phyloP scores from a whole-genome alignment of 2,113 vertebrate genomes.

The Mormyrus lacerda region DNA sequence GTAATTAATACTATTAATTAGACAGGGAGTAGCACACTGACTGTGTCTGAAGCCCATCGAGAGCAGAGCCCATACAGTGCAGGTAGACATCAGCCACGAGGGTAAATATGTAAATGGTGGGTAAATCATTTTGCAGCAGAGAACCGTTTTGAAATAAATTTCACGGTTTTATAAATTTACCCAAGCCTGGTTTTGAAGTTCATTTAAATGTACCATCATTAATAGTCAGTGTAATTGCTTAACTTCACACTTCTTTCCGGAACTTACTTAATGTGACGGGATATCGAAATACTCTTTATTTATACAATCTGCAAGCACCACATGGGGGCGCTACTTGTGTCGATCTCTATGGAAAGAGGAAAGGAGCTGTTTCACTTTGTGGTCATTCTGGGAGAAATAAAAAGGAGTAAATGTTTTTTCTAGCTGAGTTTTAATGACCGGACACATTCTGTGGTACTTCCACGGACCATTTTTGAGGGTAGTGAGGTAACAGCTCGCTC shows the following conservation, averaged over 20 bases:
- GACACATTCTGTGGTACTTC: neutral
- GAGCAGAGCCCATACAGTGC: neutral
- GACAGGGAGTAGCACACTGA: neutral
- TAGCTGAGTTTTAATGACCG: neutral
- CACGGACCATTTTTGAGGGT: no score
- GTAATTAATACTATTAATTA: neutral
- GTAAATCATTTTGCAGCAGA: neutral
- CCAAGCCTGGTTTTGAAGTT: conserved; percentile 1
- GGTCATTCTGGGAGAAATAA: neutral
- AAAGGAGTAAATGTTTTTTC: neutral
- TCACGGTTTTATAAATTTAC: neutral
- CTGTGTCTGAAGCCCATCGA: neutral
- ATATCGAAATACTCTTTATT: neutral
- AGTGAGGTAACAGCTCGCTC: neutral
- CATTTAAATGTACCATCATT: conserved; percentile 1
- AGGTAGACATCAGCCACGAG: neutral
- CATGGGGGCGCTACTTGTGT: neutral
- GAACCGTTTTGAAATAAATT: neutral
- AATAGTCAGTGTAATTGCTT: neutral
- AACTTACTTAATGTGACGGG: neutral
- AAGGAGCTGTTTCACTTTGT: neutral
- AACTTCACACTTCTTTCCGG: neutral
- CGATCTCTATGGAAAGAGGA: neutral
- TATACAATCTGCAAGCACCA: neutral
- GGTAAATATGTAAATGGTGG: neutral